These are phyloP conservation scores for Hemibagrus wyckioides DNA, from an alignment of 2,113 vertebrate genomes.

Conservation along the genomic window DNA sequence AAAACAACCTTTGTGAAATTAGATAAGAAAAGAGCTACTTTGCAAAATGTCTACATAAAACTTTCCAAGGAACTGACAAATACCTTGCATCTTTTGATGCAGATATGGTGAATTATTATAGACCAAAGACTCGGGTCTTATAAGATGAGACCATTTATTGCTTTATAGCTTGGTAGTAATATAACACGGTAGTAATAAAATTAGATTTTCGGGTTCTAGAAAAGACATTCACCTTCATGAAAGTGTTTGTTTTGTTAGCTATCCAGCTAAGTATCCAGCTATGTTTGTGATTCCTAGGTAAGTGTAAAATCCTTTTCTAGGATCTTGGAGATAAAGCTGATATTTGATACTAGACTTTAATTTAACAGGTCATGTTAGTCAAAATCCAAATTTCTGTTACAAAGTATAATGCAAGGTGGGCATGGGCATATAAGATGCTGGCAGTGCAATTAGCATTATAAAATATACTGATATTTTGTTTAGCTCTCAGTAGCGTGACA, in stretches of 20 bases:
- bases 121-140: not conserved
- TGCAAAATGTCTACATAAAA: not conserved
- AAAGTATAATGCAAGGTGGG: not conserved
- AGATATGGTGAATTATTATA: not conserved
- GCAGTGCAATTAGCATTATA: not conserved
- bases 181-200: not conserved
- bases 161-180: not conserved
- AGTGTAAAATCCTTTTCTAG: not conserved
- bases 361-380: not conserved
- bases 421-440: not conserved
- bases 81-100: not conserved
- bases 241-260: not conserved
- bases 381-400: not conserved
- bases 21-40: not conserved
- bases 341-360: not conserved
- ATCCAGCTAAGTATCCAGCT: not conserved
- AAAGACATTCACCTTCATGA: not conserved
- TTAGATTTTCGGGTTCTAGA: not conserved
- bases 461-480: not conserved
- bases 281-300: not conserved
- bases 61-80: not conserved
- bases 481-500: not conserved
- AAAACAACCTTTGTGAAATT: not conserved
- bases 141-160: not conserved
- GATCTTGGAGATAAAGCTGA: not conserved